Evolutionary conservation across 2,113 vertebrate species (phyloP).

Genomic region (Ammodytes dubius): DNA sequence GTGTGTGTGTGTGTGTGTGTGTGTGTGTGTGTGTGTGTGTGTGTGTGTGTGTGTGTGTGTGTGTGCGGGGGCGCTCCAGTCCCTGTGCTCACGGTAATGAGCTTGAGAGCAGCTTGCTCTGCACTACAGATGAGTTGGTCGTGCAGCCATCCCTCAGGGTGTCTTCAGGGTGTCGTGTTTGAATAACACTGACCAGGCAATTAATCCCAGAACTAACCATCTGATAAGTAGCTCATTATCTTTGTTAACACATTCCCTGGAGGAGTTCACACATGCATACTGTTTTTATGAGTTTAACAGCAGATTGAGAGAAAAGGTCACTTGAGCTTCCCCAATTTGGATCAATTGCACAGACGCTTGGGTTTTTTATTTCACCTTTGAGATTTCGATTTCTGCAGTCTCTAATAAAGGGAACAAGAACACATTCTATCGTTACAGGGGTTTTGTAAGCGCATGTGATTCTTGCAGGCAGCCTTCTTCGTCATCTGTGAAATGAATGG

Average conservation of each 20-base stretch:
- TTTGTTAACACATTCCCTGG: conserved; percentile 58
- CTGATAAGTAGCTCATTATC: conserved; percentile 75
- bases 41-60: conserved; percentile 27
- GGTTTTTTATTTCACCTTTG: background rate
- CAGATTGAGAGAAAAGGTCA: conserved; percentile 21
- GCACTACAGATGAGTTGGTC: conserved; percentile 65
- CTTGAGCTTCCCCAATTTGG: background rate
- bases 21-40: too few relatives aligned
- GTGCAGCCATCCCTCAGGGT: conserved; percentile 59
- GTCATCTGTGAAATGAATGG: background rate
- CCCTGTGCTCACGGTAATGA: conserved; percentile 64
- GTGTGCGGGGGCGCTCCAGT: conserved; percentile 20
- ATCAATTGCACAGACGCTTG: background rate
- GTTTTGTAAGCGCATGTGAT: background rate
- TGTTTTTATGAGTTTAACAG: conserved; percentile 20
- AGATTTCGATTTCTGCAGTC: background rate
- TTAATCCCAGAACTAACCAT: conserved; percentile 67
- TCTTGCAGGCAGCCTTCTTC: background rate
- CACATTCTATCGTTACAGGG: background rate
- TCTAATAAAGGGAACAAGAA: background rate
- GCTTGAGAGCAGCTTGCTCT: conserved; percentile 67
- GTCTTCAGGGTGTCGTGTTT: conserved; percentile 69
- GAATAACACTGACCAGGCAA: conserved; percentile 75
- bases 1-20: background rate
- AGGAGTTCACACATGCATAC: conserved; percentile 12